A percentile compares a stretch with the other conserved stretches of the same genome.
Evolutionary conservation across 2,113 vertebrate species (phyloP).

Genomic region (Eulemur rufifrons): DNA sequence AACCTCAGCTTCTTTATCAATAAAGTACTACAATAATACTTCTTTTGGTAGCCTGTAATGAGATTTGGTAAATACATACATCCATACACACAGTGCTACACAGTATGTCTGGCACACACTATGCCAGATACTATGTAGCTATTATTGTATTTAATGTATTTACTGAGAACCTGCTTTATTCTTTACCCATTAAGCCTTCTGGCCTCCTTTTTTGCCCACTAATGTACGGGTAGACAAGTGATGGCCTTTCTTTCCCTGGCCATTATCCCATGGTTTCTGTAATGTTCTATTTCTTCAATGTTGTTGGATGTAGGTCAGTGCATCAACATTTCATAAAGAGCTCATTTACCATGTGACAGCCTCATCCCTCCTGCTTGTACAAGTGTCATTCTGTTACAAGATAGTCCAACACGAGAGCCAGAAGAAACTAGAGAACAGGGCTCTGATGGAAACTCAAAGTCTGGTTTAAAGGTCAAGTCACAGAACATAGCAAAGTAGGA

Average conservation of each 20-base stretch:
- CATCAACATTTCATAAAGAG: slow-evolving; percentile 31
- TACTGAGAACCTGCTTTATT: neutral
- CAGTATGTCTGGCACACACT: neutral
- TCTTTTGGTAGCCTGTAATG: neutral
- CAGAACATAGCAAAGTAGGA: neutral
- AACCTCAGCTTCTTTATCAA: neutral
- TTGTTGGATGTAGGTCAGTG: neutral
- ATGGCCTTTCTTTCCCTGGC: neutral
- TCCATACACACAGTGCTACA: neutral
- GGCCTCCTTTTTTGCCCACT: neutral
- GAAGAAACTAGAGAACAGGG: slow-evolving; percentile 30
- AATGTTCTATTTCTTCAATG: slow-evolving; percentile 9
- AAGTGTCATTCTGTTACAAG: slow-evolving; percentile 32
- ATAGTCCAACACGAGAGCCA: neutral
- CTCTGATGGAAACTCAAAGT: slow-evolving; percentile 19
- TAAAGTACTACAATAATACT: neutral
- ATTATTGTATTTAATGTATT: neutral
- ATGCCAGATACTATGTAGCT: neutral
- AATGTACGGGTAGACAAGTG: neutral
- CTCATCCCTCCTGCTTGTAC: neutral
- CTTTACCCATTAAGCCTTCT: neutral
- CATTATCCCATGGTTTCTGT: neutral
- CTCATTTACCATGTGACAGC: neutral
- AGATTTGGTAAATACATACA: neutral
- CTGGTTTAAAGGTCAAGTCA: slow-evolving; percentile 63